These are phyloP conservation scores for Odontomyia ornata DNA, from an alignment of 2,888 invertebrate species.

Conservation along the genomic window DNA sequence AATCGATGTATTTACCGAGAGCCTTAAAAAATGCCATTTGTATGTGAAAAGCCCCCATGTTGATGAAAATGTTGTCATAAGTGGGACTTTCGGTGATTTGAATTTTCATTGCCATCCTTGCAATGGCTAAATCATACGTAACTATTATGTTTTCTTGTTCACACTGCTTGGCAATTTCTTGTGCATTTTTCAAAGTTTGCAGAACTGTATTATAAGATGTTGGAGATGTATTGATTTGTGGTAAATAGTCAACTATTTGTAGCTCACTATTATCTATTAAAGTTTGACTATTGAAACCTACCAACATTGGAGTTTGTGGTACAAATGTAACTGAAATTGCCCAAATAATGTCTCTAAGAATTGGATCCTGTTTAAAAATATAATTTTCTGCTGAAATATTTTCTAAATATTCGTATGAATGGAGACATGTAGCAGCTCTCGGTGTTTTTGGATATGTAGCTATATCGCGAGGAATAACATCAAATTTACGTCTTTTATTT, in stretches of 20 bases:
- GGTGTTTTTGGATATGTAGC: no score
- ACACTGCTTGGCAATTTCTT: not conserved
- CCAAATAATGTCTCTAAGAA: not conserved
- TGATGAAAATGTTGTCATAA: no score
- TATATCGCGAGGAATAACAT: no score
- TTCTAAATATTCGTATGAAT: no score
- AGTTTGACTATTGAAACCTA: conserved; percentile 3
- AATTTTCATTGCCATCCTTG: no score
- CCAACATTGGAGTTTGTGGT: conserved; percentile 2
- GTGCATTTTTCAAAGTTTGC: not conserved
- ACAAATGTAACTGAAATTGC: not conserved
- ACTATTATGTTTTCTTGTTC: not conserved
- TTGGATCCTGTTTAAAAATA: no score
- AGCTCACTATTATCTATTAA: not conserved
- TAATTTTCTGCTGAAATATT: no score
- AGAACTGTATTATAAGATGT: not conserved
- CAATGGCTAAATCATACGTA: no score
- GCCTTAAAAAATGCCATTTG: conserved; percentile 53
- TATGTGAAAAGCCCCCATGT: conserved; percentile 49
- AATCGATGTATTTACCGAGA: conserved; percentile 51
- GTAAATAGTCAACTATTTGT: not conserved
- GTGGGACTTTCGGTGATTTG: no score
- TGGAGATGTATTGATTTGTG: not conserved
- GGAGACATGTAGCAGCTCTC: no score
- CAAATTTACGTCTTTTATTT: no score